phyloP scores from a whole-genome alignment of 23 tunicate species.

The Ascidia mentula region DNA sequence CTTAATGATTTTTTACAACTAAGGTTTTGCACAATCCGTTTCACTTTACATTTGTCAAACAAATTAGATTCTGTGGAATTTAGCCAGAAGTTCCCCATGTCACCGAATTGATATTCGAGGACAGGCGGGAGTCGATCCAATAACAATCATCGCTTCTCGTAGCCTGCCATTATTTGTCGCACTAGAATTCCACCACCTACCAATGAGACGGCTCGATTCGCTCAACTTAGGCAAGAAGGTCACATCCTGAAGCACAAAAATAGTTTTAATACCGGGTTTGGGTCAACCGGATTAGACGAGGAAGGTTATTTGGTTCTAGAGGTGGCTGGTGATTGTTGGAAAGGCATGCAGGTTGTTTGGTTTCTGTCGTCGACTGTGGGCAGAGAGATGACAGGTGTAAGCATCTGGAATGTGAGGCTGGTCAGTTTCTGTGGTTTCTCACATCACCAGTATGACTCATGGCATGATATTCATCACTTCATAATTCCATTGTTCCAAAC shows the following conservation, averaged over 20 bases:
- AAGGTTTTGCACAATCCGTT: too few relatives aligned
- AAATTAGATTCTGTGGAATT: too few relatives aligned
- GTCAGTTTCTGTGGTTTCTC: too few relatives aligned
- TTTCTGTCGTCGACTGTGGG: not conserved
- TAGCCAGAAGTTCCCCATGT: too few relatives aligned
- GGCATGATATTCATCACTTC: too few relatives aligned
- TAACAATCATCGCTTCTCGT: too few relatives aligned
- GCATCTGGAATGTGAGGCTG: not conserved
- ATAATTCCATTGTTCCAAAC: too few relatives aligned
- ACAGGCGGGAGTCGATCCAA: too few relatives aligned
- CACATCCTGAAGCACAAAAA: not conserved
- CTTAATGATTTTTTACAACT: too few relatives aligned
- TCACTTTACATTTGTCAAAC: too few relatives aligned
- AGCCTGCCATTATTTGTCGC: not conserved
- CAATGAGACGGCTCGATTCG: not conserved
- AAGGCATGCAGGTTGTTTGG: not conserved
- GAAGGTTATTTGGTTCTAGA: not conserved
- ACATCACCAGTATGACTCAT: too few relatives aligned
- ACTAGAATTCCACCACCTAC: not conserved
- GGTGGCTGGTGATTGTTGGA: not conserved
- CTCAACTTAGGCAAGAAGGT: not conserved
- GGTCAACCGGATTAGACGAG: not conserved
- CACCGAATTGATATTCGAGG: too few relatives aligned
- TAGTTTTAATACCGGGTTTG: not conserved
- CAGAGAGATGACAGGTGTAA: not conserved